These are phyloP conservation scores for Ramazzottius varieornatus DNA, from an alignment of 2,888 invertebrate species.

Conservation along the genomic window DNA sequence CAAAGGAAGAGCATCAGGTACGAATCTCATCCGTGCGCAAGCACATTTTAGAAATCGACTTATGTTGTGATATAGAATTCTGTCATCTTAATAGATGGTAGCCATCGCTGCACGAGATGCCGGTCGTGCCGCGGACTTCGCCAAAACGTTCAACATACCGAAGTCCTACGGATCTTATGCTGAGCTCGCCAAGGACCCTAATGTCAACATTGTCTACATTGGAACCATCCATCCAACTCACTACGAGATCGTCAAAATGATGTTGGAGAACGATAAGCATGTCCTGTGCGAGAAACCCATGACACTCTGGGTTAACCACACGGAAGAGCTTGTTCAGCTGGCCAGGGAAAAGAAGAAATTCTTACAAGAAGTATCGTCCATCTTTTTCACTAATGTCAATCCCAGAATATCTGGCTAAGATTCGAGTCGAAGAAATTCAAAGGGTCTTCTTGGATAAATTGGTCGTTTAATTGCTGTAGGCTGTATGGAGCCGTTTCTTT, in stretches of 20 bases:
- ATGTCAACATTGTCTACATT: constrained; percentile 61
- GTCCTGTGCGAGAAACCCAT: constrained; percentile 73
- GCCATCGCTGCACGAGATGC: constrained; percentile 51
- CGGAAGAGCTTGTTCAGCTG: constrained; percentile 34
- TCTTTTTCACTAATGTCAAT: too few species aligned
- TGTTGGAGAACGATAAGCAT: constrained; percentile 53
- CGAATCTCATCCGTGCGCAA: constrained; percentile 5
- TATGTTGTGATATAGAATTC: not conserved
- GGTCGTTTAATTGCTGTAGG: constrained; percentile 29
- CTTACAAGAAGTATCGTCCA: constrained; percentile 38
- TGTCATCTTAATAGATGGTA: constrained; percentile 28
- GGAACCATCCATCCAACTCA: constrained; percentile 50
- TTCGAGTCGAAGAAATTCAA: too few species aligned
- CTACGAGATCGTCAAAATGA: constrained; percentile 38
- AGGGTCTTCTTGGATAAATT: too few species aligned
- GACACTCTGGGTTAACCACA: constrained; percentile 47
- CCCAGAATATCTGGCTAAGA: too few species aligned
- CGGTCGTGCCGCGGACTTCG: constrained; percentile 46
- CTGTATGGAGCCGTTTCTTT: constrained; percentile 61
- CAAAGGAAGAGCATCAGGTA: constrained; percentile 8
- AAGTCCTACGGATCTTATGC: constrained; percentile 48
- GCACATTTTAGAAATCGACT: too few species aligned
- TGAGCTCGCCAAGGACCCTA: constrained; percentile 39
- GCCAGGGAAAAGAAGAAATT: constrained; percentile 46
- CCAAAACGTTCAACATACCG: constrained; percentile 40